phyloP scores from a whole-genome alignment of 2,888 invertebrate species.

The Malacosoma neustria region DNA sequence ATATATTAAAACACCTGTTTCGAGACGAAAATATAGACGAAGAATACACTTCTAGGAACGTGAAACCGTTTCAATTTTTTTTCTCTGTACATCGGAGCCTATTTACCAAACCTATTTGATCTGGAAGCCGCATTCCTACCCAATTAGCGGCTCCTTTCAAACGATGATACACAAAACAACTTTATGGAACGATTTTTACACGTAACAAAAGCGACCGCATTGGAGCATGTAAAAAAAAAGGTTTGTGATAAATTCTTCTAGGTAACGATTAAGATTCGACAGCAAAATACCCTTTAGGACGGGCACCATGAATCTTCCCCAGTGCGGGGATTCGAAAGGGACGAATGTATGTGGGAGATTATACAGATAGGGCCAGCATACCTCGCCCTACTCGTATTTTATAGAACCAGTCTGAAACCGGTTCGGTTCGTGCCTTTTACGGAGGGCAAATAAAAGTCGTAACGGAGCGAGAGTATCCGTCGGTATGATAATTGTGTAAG shows the following conservation, averaged over 20 bases:
- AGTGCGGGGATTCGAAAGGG: conserved; percentile 54
- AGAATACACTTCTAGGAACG: too few relatives aligned
- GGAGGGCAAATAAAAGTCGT: conserved; percentile 60
- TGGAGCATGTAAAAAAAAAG: conserved; percentile 38
- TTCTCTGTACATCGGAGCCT: conserved; percentile 7
- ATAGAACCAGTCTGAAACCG: conserved; percentile 39
- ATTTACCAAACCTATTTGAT: conserved; percentile 10
- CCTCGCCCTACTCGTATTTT: conserved; percentile 34
- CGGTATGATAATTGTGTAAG: conserved; percentile 38
- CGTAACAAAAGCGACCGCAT: conserved; percentile 13
- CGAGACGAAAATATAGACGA: too few relatives aligned
- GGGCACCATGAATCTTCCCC: conserved; percentile 50
- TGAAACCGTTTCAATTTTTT: too few relatives aligned
- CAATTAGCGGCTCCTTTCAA: conserved; percentile 23
- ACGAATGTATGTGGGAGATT: conserved; percentile 48
- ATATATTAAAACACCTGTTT: too few relatives aligned
- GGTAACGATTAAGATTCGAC: conserved; percentile 55
- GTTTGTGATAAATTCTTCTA: conserved; percentile 55
- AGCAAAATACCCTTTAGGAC: conserved; percentile 49
- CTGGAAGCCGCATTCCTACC: conserved; percentile 21
- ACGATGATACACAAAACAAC: conserved; percentile 20
- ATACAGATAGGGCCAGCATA: conserved; percentile 40
- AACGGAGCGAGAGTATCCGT: conserved; percentile 46
- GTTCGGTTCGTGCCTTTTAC: conserved; percentile 32
- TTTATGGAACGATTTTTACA: conserved; percentile 10